Percentiles rank a stretch among this genome's conserved stretches.
Conservation (phyloP, 1,140 invertebrate species). For the Pseudomyrmex pallidus region DNA sequence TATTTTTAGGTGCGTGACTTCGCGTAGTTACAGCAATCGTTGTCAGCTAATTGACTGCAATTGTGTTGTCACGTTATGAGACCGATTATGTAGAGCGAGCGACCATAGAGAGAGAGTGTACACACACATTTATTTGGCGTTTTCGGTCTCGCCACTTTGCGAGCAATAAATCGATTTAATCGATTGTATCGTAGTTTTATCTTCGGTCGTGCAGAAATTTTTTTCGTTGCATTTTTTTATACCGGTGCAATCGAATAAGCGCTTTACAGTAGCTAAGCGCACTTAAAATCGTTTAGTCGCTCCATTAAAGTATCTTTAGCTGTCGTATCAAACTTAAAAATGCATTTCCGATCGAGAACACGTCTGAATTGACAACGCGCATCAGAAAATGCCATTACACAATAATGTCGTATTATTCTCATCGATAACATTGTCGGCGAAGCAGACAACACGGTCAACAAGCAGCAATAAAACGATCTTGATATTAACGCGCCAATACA, state of each 20-base stretch:
- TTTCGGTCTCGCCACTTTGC: conserved; percentile 13
- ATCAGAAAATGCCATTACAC: not conserved
- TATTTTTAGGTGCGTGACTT: conserved; percentile 57
- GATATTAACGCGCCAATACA: no score
- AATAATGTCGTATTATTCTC: conserved; percentile 5
- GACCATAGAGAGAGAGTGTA: conserved; percentile 23
- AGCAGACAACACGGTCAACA: not conserved
- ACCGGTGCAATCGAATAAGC: not conserved
- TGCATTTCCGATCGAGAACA: not conserved
- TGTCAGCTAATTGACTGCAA: conserved; percentile 77
- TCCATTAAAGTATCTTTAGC: no score
- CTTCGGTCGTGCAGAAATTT: not conserved
- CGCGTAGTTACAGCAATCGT: conserved; percentile 50
- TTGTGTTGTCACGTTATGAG: conserved; percentile 70
- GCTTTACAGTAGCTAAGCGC: not conserved
- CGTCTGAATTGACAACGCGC: not conserved
- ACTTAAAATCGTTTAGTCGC: not conserved
- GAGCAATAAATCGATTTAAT: conserved; percentile 19
- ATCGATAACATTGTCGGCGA: conserved; percentile 27
- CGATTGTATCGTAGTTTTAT: not conserved
- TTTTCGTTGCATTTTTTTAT: not conserved
- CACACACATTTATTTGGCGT: conserved; percentile 53
- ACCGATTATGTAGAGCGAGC: conserved; percentile 73
- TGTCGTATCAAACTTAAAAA: not conserved
- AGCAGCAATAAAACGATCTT: no score